Conservation (phyloP, 1,140 invertebrate species). For the Drosophila miranda region DNA sequence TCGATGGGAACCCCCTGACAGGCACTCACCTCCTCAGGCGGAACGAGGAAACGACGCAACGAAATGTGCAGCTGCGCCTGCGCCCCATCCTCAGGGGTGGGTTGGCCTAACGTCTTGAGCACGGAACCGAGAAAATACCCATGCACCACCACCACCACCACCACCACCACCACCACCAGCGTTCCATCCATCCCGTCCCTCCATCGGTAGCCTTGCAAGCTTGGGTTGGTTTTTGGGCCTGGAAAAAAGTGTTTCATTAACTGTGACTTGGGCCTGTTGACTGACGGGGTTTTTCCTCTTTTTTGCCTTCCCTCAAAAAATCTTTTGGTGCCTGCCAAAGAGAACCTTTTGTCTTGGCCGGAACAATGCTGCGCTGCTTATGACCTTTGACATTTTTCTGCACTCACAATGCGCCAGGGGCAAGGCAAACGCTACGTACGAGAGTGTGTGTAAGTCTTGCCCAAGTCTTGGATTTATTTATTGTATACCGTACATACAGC, state of each 20-base stretch:
- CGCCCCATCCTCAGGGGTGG: conserved; percentile 69
- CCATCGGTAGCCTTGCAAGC: conserved; percentile 33
- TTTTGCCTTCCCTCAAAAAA: conserved; percentile 33
- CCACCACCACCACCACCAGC: neutral
- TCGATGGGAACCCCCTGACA: conserved; percentile 55
- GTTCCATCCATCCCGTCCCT: conserved; percentile 6
- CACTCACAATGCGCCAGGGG: conserved; percentile 54
- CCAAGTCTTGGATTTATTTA: conserved; percentile 44
- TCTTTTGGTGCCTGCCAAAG: conserved; percentile 29
- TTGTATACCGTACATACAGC: conserved; percentile 37
- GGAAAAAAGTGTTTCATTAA: conserved; percentile 35
- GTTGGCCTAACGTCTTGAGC: conserved; percentile 20
- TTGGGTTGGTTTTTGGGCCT: neutral
- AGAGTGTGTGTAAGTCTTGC: conserved; percentile 29
- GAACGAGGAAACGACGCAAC: conserved; percentile 36
- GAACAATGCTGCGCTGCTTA: conserved; percentile 54
- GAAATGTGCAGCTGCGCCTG: conserved; percentile 57
- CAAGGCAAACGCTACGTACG: conserved; percentile 19
- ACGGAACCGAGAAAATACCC: conserved; percentile 29
- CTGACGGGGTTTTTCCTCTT: conserved; percentile 34
- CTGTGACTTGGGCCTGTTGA: conserved; percentile 50
- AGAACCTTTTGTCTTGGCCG: conserved; percentile 47
- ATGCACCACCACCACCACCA: conserved; percentile 36
- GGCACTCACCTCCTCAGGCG: conserved; percentile 55
- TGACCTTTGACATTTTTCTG: conserved; percentile 74